These are phyloP conservation scores for Andrena bicolor DNA, from an alignment of 2,888 invertebrate species.

Conservation along the genomic window DNA sequence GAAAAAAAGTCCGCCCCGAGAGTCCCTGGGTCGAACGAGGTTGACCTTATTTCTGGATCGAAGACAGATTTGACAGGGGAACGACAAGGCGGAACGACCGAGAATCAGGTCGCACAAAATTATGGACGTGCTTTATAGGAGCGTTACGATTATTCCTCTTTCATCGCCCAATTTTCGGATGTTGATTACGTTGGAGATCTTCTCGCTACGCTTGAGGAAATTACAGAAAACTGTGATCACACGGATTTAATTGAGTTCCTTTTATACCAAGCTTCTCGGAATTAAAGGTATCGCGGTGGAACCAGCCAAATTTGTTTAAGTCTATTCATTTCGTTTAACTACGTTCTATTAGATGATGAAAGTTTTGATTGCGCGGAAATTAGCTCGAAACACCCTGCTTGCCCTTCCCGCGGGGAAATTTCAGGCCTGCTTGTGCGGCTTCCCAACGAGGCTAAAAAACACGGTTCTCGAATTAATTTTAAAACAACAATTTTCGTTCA, in stretches of 20 bases:
- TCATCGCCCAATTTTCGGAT: not conserved
- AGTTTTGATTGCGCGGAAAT: constrained; percentile 15
- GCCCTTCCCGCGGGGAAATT: not conserved
- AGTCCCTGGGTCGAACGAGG: constrained; percentile 6
- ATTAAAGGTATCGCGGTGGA: not conserved
- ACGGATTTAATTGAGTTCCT: not conserved
- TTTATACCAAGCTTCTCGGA: not conserved
- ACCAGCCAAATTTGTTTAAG: not conserved
- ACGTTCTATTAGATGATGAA: constrained; percentile 20
- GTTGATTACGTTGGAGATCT: not conserved
- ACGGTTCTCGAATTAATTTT: not conserved
- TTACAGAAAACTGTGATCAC: not conserved
- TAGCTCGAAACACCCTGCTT: constrained; percentile 9
- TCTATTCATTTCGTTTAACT: constrained; percentile 15
- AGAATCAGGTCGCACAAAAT: constrained; percentile 2
- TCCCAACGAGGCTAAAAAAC: not conserved
- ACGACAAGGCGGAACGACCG: not conserved
- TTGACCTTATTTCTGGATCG: constrained; percentile 35
- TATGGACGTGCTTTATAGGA: not conserved
- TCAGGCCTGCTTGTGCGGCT: not conserved
- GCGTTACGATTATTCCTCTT: not conserved
- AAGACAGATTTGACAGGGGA: constrained; percentile 3
- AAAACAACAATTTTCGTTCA: not conserved
- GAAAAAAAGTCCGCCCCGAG: constrained; percentile 13
- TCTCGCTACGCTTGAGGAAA: not conserved